phyloP scores from a whole-genome alignment of 1,140 invertebrate genomes.

The Ostrea edulis region DNA sequence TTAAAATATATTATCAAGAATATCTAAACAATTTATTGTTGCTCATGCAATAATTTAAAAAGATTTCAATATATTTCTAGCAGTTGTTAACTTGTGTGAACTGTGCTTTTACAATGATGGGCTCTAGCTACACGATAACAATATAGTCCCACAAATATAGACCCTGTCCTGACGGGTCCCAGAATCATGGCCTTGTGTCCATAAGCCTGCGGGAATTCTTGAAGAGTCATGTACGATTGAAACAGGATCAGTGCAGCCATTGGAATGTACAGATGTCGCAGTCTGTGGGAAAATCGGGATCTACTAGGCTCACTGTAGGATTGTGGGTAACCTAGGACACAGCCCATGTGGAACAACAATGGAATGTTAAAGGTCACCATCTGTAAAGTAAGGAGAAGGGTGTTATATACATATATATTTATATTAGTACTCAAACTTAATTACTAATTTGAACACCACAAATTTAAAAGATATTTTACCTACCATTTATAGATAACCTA shows the following conservation, averaged over 20 bases:
- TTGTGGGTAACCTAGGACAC: constrained; percentile 80
- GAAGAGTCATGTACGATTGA: constrained; percentile 87
- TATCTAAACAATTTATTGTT: too few species aligned
- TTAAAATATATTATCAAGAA: too few species aligned
- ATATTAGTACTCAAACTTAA: background rate
- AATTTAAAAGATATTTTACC: too few species aligned
- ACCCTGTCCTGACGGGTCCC: constrained; percentile 90
- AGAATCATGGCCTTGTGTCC: constrained; percentile 88
- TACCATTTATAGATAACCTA: too few species aligned
- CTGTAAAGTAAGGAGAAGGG: constrained; percentile 77
- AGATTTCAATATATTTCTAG: background rate
- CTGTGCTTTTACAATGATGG: background rate
- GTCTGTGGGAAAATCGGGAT: constrained; percentile 46
- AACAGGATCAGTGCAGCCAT: constrained; percentile 83
- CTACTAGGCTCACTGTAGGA: constrained; percentile 23
- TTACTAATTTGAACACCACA: background rate
- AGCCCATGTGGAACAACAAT: constrained; percentile 85
- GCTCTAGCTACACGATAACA: background rate
- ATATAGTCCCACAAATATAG: constrained; percentile 66
- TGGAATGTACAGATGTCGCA: constrained; percentile 62
- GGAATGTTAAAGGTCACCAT: constrained; percentile 86
- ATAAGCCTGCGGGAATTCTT: constrained; percentile 89
- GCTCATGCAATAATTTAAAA: too few species aligned
- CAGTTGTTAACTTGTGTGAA: background rate
- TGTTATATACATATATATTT: background rate